Evolutionary conservation across 2,888 invertebrate species (phyloP).

Genomic region (Caenorhabditis zanzibari): DNA sequence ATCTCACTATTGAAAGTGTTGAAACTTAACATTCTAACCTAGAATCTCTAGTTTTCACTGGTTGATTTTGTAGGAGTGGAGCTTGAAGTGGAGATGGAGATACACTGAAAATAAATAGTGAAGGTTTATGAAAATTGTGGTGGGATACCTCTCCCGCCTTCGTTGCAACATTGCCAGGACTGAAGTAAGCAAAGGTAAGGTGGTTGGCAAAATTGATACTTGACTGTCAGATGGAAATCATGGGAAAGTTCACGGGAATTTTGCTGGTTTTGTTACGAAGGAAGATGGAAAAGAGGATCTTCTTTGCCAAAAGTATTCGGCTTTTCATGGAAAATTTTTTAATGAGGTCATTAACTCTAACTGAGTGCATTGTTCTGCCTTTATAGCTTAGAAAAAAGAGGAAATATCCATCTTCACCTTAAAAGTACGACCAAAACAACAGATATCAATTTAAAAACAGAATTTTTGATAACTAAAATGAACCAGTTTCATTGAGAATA

Average conservation of each 20-base stretch:
- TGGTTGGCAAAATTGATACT: background rate
- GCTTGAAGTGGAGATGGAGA: background rate
- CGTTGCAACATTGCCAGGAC: background rate
- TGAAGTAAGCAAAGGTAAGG: background rate
- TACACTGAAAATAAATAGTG: background rate
- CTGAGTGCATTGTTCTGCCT: no score
- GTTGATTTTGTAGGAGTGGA: background rate
- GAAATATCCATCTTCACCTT: no score
- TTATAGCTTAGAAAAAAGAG: no score
- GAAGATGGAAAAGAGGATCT: no score
- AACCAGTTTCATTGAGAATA: no score
- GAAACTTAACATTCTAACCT: background rate
- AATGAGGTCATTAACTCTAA: no score
- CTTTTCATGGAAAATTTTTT: no score
- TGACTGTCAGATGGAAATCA: background rate
- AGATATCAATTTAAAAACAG: no score
- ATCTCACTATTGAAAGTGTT: background rate
- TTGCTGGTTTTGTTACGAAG: background rate
- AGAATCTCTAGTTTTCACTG: background rate
- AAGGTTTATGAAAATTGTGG: background rate
- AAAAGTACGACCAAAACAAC: no score
- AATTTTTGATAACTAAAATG: no score
- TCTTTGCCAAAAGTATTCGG: background rate
- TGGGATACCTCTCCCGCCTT: background rate
- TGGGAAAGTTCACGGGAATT: background rate